These are phyloP conservation scores for Axis porcinus DNA, from an alignment of 2,113 vertebrate genomes.

Conservation along the genomic window DNA sequence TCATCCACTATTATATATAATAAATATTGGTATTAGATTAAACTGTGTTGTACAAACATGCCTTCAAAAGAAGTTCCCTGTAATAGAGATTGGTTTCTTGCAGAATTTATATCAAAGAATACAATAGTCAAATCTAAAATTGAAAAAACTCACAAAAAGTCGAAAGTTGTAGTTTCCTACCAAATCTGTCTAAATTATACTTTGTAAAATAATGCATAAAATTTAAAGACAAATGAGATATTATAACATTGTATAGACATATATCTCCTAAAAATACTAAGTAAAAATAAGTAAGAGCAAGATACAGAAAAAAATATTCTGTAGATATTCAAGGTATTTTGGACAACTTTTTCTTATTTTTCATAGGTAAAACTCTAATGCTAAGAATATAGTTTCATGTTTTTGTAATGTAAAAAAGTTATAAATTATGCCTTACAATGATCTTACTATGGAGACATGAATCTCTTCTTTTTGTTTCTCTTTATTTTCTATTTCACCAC, in stretches of 20 bases:
- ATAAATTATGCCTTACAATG: not conserved
- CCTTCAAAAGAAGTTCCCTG: not conserved
- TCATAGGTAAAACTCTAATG: not conserved
- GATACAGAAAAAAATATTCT: not conserved
- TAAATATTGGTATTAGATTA: not conserved
- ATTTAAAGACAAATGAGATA: not conserved
- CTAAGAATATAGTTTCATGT: not conserved
- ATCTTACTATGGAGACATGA: conserved; percentile 53
- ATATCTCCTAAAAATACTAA: not conserved
- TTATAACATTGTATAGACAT: not conserved
- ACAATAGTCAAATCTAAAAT: not conserved
- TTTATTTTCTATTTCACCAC: conserved; percentile 63
- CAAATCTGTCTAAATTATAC: not conserved
- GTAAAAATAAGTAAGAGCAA: not conserved
- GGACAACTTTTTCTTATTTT: not conserved
- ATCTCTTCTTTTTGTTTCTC: conserved; percentile 49
- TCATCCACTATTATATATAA: not conserved
- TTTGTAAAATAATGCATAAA: not conserved
- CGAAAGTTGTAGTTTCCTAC: not conserved
- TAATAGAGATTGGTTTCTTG: not conserved
- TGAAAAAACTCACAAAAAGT: not conserved
- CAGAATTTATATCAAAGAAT: not conserved
- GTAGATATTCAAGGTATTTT: not conserved
- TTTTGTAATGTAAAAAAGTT: not conserved
- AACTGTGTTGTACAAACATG: not conserved